Conservation (phyloP, 2,113 vertebrate genomes). For the Corynorhinus townsendii region DNA sequence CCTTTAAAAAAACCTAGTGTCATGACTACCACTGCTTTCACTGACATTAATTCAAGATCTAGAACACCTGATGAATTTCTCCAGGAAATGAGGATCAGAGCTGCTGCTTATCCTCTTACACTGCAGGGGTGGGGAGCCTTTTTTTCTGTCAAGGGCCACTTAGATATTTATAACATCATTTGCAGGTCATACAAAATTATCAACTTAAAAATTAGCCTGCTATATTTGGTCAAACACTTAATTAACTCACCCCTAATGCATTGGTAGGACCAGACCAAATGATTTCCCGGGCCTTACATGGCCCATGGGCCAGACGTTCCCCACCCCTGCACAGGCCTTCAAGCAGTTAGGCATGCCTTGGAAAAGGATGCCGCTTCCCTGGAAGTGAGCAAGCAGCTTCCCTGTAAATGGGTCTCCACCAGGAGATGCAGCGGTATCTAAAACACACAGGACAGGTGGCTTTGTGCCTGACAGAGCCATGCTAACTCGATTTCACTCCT, state of each 20-base stretch:
- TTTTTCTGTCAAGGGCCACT: too few species aligned
- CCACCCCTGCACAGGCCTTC: conserved; percentile 23
- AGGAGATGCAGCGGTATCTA: conserved; percentile 2
- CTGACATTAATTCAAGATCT: neutral
- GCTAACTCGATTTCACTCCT: neutral
- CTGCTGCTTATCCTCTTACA: neutral
- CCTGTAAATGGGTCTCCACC: neutral
- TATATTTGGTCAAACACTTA: too few species aligned
- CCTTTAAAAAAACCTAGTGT: conserved; percentile 42
- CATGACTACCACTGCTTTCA: conserved; percentile 30
- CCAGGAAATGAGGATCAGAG: conserved; percentile 37
- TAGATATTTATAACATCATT: too few species aligned
- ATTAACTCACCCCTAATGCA: too few species aligned
- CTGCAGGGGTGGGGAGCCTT: too few species aligned
- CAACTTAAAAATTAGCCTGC: too few species aligned
- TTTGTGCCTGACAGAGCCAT: neutral
- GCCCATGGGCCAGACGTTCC: too few species aligned
- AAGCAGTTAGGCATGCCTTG: neutral
- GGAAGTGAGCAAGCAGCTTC: conserved; percentile 45
- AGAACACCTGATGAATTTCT: conserved; percentile 35
- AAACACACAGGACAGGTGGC: neutral
- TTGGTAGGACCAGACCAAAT: too few species aligned
- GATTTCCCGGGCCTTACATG: too few species aligned
- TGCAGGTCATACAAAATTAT: too few species aligned
- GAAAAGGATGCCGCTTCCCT: conserved; percentile 39